Evolutionary conservation across 2,113 vertebrate species (phyloP).

Genomic region (Pica pica): DNA sequence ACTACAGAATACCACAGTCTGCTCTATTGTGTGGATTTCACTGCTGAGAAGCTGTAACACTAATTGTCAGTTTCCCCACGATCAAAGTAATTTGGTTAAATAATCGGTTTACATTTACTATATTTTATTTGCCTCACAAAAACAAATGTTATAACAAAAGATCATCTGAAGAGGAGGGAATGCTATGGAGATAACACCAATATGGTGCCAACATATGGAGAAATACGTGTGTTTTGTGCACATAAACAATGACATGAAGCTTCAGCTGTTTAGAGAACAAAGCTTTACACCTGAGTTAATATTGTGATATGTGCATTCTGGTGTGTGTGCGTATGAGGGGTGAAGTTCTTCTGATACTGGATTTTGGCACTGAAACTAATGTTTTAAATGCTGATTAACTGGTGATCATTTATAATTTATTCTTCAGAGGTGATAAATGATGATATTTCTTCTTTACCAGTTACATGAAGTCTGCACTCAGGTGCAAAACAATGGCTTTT

Average conservation of each 20-base stretch:
- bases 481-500: background rate
- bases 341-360: background rate
- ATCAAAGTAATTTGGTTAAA: slow-evolving; percentile 72
- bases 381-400: background rate
- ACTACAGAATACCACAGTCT: slow-evolving; percentile 10
- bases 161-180: slow-evolving; percentile 47
- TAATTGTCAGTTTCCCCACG: slow-evolving; percentile 64
- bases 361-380: background rate
- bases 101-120: slow-evolving; percentile 64
- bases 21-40: slow-evolving; percentile 54
- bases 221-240: slow-evolving; percentile 24
- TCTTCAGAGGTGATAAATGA: background rate
- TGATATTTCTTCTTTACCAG: background rate
- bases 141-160: slow-evolving; percentile 55
- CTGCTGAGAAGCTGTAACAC: slow-evolving; percentile 52
- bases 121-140: slow-evolving; percentile 61
- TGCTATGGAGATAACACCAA: slow-evolving; percentile 48
- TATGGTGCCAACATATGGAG: slow-evolving; percentile 50
- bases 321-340: background rate
- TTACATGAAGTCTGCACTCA: background rate
- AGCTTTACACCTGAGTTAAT: slow-evolving; percentile 28
- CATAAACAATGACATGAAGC: slow-evolving; percentile 25
- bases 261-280: slow-evolving; percentile 18
- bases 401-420: background rate
- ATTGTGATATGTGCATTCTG: background rate